Evolutionary conservation across 2,797 vertebrate species (phyloP).

Genomic region (Tinamus major): DNA sequence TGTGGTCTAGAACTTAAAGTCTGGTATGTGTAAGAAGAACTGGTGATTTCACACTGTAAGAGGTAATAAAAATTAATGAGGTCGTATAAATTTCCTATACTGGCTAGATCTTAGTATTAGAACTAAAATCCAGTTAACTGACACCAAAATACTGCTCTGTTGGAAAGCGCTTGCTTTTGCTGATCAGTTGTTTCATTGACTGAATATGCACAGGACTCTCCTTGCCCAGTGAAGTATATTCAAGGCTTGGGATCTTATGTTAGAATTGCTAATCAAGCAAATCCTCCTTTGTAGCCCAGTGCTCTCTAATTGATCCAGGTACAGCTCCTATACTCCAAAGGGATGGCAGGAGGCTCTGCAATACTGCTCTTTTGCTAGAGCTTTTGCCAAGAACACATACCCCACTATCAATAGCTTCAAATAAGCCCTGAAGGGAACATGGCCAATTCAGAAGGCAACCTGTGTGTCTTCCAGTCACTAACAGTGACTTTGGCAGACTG

Average conservation of each 20-base stretch:
- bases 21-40: not conserved
- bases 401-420: not conserved
- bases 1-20: not conserved
- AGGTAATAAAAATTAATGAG: not conserved
- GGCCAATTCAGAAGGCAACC: not conserved
- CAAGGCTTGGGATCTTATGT: not conserved
- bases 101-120: not conserved
- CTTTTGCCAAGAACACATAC: not conserved
- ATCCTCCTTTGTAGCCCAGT: not conserved
- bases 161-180: not conserved
- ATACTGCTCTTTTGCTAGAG: not conserved
- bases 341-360: not conserved
- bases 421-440: not conserved
- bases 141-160: not conserved
- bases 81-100: rapidly evolving
- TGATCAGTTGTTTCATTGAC: not conserved
- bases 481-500: not conserved
- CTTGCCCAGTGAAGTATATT: not conserved
- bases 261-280: not conserved
- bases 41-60: not conserved
- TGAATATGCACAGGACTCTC: not conserved
- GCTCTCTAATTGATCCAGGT: not conserved
- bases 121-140: not conserved
- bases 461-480: not conserved
- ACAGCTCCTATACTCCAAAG: not conserved